Base-by-base conservation (phyloP, 1,140 invertebrate species). In the Drosophila repletoides region DNA sequence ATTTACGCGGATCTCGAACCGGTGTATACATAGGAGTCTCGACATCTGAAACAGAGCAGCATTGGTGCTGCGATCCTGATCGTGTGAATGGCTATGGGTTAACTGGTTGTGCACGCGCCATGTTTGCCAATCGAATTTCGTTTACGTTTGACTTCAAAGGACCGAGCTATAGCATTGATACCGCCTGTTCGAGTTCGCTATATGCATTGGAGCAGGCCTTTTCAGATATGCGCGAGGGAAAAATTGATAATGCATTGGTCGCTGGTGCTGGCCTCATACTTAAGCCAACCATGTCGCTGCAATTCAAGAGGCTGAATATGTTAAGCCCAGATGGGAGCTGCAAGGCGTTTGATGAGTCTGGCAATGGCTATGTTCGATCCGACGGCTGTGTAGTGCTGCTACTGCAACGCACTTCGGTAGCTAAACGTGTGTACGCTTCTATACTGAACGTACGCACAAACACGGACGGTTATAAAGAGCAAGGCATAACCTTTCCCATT, bases 111-210 rank as follows among this genome's bases (percentile, higher is more conserved):
- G 95, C 95, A 46, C 92, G 96, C 31, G 96, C 97, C 19, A 99
- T 99, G 98, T 98, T 99, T 90, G 94, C 97, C 29, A 99, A 99
- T 90, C 94, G 98, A 83, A 93, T 99, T 26, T 99, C 97, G 0
- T 99, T 95, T 91, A 95, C 97, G 5, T 99, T 98, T 91, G 97
- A 99, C 81, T 96, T 98, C 59, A 95, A 91, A 72, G 92, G 98
- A 7, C 98, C 98, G 1, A 98, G 97, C 90, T 98, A 95, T 90
- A 94, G 96, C 2, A 91, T 99, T 3, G 98, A 99, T 91, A 98
- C 98, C 5, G 98, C 98, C 0, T 99, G 98, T 91, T 98, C 97
- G 0, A 98, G 97, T 65, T 96, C 96, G 43, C 90, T 98, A 81
- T 94, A 96, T 84, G 98, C 97, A 1, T 90, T 99, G 76, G 94